phyloP scores from a whole-genome alignment of 2,888 invertebrate species.

The Chalcis sispes region DNA sequence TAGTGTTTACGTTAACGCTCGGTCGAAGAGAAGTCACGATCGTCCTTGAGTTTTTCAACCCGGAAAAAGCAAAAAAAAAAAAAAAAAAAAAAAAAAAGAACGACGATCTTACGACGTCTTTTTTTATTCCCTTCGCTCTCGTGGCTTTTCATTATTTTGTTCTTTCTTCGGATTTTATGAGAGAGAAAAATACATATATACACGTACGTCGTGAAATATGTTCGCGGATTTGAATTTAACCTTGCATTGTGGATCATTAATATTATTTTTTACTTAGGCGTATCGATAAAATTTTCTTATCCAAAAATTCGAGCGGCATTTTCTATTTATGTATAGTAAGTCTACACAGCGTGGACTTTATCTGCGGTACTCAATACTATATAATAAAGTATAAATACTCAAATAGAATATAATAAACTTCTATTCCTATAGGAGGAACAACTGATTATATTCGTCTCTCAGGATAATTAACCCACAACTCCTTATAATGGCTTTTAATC shows the following conservation, averaged over 20 bases:
- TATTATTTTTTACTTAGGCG: slow-evolving; percentile 19
- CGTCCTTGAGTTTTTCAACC: not conserved
- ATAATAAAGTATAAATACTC: too few relatives aligned
- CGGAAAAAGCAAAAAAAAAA: too few relatives aligned
- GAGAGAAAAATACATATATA: not conserved
- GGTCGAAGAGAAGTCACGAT: not conserved
- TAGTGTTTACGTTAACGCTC: slow-evolving; percentile 30
- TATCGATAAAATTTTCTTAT: not conserved
- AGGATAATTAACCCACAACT: slow-evolving; percentile 14
- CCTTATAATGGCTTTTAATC: slow-evolving; percentile 21
- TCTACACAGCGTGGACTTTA: too few relatives aligned
- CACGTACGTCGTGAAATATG: slow-evolving; percentile 13
- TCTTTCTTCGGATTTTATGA: slow-evolving; percentile 26
- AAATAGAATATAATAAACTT: too few relatives aligned
- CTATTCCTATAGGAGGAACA: too few relatives aligned
- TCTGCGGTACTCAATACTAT: too few relatives aligned
- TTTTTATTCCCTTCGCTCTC: not conserved
- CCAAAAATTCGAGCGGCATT: too few relatives aligned
- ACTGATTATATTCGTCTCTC: slow-evolving; percentile 10
- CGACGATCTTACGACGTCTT: not conserved
- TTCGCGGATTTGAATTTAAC: not conserved
- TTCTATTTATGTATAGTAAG: too few relatives aligned
- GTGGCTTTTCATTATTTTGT: not conserved
- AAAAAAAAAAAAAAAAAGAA: too few relatives aligned
- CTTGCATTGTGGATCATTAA: slow-evolving; percentile 14